Evolutionary conservation across 2,888 invertebrate species (phyloP).

Genomic region (Bellardia bayeri): DNA sequence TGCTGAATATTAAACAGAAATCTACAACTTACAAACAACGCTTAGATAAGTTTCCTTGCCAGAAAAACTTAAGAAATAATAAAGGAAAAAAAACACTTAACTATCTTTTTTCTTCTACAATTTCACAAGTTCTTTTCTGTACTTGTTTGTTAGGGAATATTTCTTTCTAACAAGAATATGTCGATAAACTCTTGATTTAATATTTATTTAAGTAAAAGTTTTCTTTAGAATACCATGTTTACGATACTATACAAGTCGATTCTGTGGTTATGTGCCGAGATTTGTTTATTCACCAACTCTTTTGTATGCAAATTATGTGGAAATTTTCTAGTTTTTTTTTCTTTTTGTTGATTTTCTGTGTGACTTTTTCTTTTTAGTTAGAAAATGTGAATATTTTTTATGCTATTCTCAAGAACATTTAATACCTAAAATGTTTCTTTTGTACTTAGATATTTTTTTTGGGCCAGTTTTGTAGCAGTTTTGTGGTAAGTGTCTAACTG

Average conservation of each 20-base stretch:
- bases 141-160: not conserved
- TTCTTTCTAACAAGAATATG: not conserved
- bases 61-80: constrained; percentile 18
- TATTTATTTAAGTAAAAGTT: constrained; percentile 51
- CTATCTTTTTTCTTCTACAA: not conserved
- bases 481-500: constrained; percentile 7
- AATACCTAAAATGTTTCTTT: constrained; percentile 12
- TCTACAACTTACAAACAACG: not conserved
- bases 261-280: not conserved
- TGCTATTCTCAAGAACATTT: not conserved
- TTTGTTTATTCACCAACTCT: constrained; percentile 38
- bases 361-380: not conserved
- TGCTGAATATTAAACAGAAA: not conserved
- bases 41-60: not conserved
- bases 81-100: constrained; percentile 24
- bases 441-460: constrained; percentile 1
- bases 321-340: not conserved
- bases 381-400: constrained; percentile 9
- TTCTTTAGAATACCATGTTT: constrained; percentile 9
- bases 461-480: not conserved
- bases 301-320: constrained; percentile 50
- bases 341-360: not conserved
- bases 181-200: constrained; percentile 60
- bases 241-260: not conserved
- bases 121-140: not conserved